These are phyloP conservation scores for Synanthedon vespiformis DNA, from an alignment of 2,888 invertebrate species.

Conservation along the genomic window DNA sequence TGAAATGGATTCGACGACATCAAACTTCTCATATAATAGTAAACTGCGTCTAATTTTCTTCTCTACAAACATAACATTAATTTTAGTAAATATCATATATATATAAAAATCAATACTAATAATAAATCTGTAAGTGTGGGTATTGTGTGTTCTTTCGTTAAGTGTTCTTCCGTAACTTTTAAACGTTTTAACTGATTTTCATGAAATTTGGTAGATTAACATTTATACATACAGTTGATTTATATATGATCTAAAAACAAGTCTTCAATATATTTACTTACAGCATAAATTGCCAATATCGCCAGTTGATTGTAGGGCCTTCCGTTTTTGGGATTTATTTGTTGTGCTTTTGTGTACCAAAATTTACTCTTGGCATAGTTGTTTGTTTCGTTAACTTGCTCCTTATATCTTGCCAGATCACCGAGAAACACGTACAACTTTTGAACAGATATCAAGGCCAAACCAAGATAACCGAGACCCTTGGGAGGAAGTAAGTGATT, in stretches of 20 bases:
- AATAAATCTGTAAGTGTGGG: no score
- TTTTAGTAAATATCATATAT: no score
- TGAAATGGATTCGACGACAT: conserved; percentile 94
- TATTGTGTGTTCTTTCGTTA: no score
- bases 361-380: conserved; percentile 81
- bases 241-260: not conserved
- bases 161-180: no score
- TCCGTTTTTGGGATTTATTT: conserved; percentile 94
- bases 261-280: conserved; percentile 56
- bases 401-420: conserved; percentile 91
- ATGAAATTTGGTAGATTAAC: no score
- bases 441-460: conserved; percentile 88
- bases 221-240: no score
- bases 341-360: conserved; percentile 94
- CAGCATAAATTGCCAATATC: conserved; percentile 85
- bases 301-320: conserved; percentile 96
- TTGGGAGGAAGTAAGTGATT: conserved; percentile 72
- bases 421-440: conserved; percentile 91
- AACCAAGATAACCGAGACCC: conserved; percentile 74
- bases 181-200: no score
- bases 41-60: conserved; percentile 94
- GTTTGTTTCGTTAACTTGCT: conserved; percentile 83
- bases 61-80: conserved; percentile 71
- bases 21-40: conserved; percentile 94
- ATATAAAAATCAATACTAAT: no score